These are phyloP conservation scores for Drosophila varians DNA, from an alignment of 1,140 invertebrate genomes.

Conservation along the genomic window DNA sequence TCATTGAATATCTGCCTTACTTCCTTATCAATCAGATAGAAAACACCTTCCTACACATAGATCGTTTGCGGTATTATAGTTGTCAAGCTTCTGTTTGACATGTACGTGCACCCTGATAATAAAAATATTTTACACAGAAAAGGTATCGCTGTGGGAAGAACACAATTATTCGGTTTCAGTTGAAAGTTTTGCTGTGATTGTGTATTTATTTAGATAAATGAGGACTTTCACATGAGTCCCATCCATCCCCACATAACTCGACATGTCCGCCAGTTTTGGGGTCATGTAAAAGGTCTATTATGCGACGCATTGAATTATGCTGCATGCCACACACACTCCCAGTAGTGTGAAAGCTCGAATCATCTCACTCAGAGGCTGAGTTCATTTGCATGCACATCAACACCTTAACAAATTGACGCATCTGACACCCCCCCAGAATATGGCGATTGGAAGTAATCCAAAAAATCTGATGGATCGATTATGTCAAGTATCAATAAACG, in stretches of 20 bases:
- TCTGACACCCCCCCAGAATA: slow-evolving; percentile 19
- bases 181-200: no score
- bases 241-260: slow-evolving; percentile 19
- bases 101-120: slow-evolving; percentile 69
- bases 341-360: slow-evolving; percentile 63
- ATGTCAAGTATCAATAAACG: slow-evolving; percentile 75
- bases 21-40: slow-evolving; percentile 73
- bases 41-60: slow-evolving; percentile 13
- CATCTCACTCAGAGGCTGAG: slow-evolving; percentile 51
- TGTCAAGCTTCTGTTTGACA: slow-evolving; percentile 59
- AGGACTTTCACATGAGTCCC: no score
- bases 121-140: slow-evolving; percentile 25
- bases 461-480: slow-evolving; percentile 61
- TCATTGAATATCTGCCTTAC: slow-evolving; percentile 47
- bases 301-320: slow-evolving; percentile 6
- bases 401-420: slow-evolving; percentile 73
- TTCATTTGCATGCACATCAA: slow-evolving; percentile 72
- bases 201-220: no score
- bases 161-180: no score
- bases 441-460: slow-evolving; percentile 7
- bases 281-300: slow-evolving; percentile 32
- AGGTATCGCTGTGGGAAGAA: no score
- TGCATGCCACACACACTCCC: slow-evolving; percentile 24
- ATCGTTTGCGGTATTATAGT: slow-evolving; percentile 52
- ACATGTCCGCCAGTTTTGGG: slow-evolving; percentile 27